Evolutionary conservation across 1,140 invertebrate genomes (phyloP).

Genomic region (Achatina immaculata): DNA sequence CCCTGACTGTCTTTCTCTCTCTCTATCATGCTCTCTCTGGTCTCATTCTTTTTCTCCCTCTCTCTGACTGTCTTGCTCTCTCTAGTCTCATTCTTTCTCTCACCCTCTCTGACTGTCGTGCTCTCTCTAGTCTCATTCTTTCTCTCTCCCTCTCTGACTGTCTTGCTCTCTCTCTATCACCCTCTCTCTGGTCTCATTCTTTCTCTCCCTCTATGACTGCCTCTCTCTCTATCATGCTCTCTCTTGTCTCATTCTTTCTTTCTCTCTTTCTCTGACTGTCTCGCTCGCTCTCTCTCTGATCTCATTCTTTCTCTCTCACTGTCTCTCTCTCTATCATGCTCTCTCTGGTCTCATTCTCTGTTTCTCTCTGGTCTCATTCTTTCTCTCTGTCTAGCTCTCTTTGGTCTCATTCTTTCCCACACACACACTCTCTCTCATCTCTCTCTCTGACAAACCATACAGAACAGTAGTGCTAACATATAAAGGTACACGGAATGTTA

Average conservation of each 20-base stretch:
- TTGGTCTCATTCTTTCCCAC: background rate
- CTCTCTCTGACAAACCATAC: too few species aligned
- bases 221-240: too few species aligned
- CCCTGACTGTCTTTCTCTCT: background rate
- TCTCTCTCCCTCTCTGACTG: conserved; percentile 9
- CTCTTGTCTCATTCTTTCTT: too few species aligned
- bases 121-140: background rate
- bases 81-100: too few species aligned
- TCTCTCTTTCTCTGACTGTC: too few species aligned
- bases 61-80: background rate
- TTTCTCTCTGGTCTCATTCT: too few species aligned
- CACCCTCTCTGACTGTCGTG: background rate
- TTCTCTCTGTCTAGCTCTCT: too few species aligned
- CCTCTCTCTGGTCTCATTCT: background rate
- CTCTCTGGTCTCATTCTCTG: background rate
- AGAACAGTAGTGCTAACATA: too few species aligned
- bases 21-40: background rate
- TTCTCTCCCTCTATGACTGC: too few species aligned
- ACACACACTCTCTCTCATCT: background rate
- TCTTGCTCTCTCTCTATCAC: conserved; percentile 6
- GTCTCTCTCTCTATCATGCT: background rate
- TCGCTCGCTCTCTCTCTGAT: too few species aligned
- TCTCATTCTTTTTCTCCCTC: background rate
- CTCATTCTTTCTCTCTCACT: too few species aligned
- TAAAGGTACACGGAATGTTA: too few species aligned